Evolutionary conservation across 2,113 vertebrate species (phyloP).

Genomic region (Procavia capensis): DNA sequence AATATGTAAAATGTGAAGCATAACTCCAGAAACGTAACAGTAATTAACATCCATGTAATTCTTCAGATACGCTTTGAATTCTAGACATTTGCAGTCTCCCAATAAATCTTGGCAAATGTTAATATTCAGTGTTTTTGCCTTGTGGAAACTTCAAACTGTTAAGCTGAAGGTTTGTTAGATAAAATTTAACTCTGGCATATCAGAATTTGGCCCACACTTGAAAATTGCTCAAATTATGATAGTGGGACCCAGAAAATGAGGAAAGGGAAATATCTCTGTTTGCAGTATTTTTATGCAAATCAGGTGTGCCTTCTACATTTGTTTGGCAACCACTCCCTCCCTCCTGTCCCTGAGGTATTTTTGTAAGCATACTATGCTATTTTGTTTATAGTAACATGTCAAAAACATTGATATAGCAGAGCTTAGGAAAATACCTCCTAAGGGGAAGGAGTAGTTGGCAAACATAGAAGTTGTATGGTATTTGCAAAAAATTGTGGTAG

Average conservation of each 20-base stretch:
- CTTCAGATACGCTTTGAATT: conserved; percentile 8
- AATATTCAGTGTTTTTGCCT: conserved; percentile 2
- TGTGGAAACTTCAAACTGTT: conserved; percentile 24
- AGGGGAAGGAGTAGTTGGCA: no score
- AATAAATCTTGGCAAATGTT: not conserved
- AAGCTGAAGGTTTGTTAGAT: not conserved
- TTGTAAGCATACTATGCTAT: no score
- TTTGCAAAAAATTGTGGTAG: not conserved
- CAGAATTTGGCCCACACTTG: not conserved
- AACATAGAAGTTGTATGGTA: no score
- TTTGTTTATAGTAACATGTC: no score
- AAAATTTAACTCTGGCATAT: not conserved
- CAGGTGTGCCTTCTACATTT: no score
- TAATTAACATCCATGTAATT: not conserved
- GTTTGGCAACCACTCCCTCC: no score
- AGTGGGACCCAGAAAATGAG: not conserved
- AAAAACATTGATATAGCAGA: no score
- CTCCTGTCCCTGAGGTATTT: no score
- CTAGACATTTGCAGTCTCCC: not conserved
- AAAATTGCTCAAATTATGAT: not conserved
- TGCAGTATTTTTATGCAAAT: no score
- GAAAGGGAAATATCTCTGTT: not conserved
- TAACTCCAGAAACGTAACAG: not conserved
- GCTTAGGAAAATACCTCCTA: no score
- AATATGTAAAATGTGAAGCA: not conserved